These are phyloP conservation scores for Ramphastos sulfuratus DNA, from an alignment of 2,113 vertebrate species.

Conservation along the genomic window DNA sequence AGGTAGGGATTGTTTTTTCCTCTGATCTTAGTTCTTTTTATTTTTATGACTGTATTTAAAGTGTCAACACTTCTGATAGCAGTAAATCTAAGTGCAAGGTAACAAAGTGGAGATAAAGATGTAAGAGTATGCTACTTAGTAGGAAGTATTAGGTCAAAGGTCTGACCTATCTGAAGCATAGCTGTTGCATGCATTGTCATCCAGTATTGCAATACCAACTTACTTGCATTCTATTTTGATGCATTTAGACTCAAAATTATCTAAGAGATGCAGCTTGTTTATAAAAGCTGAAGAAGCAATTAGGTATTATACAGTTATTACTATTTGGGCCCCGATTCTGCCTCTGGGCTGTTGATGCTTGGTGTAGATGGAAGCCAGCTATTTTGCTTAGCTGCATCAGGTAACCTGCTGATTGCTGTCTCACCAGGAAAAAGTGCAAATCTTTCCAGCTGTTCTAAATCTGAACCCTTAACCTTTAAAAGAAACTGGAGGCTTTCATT, in stretches of 20 bases:
- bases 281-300: not conserved
- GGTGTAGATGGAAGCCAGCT: not conserved
- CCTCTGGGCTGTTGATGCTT: not conserved
- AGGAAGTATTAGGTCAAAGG: not conserved
- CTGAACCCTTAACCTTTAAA: slow-evolving; percentile 41
- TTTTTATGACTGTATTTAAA: not conserved
- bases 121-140: not conserved
- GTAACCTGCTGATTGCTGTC: slow-evolving; percentile 35
- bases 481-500: slow-evolving; percentile 30
- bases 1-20: not conserved
- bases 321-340: not conserved
- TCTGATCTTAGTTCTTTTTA: not conserved
- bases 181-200: not conserved
- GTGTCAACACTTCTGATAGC: not conserved
- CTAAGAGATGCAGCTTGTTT: not conserved
- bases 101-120: not conserved
- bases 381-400: slow-evolving; percentile 35
- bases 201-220: not conserved
- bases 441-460: slow-evolving; percentile 50
- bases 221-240: not conserved
- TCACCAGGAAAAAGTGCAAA: slow-evolving; percentile 15
- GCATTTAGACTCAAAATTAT: not conserved
- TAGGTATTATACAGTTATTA: accelerated
- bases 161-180: not conserved
- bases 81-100: not conserved